These are phyloP conservation scores for Cheirogaleus medius DNA, from an alignment of 2,113 vertebrate species.

Conservation along the genomic window DNA sequence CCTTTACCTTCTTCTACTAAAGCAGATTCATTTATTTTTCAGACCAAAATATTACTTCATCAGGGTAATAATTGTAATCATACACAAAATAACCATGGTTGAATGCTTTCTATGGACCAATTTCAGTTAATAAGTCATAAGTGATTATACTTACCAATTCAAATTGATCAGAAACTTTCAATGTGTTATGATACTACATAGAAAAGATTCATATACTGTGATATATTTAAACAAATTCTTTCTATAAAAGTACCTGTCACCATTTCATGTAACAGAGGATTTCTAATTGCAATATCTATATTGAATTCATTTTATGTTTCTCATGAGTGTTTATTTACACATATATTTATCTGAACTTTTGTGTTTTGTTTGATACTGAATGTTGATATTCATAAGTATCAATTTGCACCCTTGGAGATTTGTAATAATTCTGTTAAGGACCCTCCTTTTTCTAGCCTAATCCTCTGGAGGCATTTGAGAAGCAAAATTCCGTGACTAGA, in stretches of 20 bases:
- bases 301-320: not conserved
- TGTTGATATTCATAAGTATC: constrained; percentile 55
- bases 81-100: not conserved
- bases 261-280: not conserved
- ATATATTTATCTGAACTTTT: constrained; percentile 66
- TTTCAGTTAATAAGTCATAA: not conserved
- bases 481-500: constrained; percentile 80
- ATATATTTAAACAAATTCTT: not conserved
- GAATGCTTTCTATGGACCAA: constrained; percentile 10
- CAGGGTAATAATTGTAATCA: not conserved
- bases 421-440: constrained; percentile 67
- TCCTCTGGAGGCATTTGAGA: constrained; percentile 66
- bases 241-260: not conserved
- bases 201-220: not conserved
- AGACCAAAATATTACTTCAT: not conserved
- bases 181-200: not conserved
- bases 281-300: not conserved
- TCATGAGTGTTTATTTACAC: constrained; percentile 55
- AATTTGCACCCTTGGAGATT: constrained; percentile 54
- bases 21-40: constrained; percentile 29
- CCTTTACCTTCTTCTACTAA: not conserved
- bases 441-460: constrained; percentile 65
- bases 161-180: not conserved
- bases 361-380: constrained; percentile 53
- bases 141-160: not conserved